Evolutionary conservation across 23 tunicate genomes (phyloP).

Genomic region (Styela plicata): DNA sequence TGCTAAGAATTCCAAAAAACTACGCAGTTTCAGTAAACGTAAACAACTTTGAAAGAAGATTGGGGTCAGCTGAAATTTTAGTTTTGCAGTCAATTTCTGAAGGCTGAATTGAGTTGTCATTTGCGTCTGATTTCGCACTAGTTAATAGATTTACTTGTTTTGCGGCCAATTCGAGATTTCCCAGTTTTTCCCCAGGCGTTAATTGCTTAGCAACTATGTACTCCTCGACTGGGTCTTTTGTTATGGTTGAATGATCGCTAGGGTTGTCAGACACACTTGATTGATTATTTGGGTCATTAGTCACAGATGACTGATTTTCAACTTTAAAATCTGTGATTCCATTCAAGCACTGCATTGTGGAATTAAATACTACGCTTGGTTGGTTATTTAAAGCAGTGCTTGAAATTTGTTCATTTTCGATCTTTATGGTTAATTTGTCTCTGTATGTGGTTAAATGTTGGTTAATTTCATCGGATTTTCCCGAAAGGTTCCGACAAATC

Average conservation of each 20-base stretch:
- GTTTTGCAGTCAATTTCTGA: not conserved
- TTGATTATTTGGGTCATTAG: not conserved
- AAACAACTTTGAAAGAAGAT: not conserved
- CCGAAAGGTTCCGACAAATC: conserved; percentile 12
- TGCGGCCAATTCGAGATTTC: not conserved
- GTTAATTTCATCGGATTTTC: not conserved
- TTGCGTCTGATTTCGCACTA: not conserved
- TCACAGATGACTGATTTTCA: not conserved
- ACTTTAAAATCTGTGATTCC: not conserved
- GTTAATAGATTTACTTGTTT: not conserved
- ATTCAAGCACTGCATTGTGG: not conserved
- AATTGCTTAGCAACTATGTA: conserved; percentile 20
- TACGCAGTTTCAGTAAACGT: not conserved
- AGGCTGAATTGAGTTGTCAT: not conserved
- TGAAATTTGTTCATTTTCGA: not conserved
- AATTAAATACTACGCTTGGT: not conserved
- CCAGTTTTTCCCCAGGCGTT: not conserved
- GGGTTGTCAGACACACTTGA: too few species aligned
- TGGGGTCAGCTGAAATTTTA: not conserved
- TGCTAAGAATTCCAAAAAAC: too few species aligned
- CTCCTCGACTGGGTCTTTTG: conserved; percentile 21
- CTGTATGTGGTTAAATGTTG: not conserved
- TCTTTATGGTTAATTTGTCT: not conserved
- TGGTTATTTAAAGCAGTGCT: not conserved
- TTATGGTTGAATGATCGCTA: too few species aligned